Evolutionary conservation across 2,888 invertebrate genomes (phyloP).

Genomic region (Himalopsyche japonica): DNA sequence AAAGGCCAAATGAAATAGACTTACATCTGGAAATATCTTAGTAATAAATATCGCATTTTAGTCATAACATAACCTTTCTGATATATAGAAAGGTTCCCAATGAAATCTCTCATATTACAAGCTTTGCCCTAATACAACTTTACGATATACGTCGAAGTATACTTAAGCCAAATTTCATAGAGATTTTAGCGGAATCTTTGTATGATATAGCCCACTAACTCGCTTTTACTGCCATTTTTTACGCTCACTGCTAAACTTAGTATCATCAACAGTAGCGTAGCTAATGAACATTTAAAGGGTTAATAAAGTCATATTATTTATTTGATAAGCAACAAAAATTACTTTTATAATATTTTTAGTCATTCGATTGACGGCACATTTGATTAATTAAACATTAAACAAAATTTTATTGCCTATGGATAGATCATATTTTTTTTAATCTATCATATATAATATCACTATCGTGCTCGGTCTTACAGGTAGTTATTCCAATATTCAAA

Average conservation of each 20-base stretch:
- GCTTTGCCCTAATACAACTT: background rate
- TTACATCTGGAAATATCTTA: too few species aligned
- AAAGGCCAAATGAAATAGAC: too few species aligned
- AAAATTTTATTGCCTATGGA: too few species aligned
- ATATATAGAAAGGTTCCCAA: background rate
- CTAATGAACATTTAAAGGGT: too few species aligned
- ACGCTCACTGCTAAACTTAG: background rate
- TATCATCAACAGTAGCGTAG: background rate
- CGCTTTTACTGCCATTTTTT: background rate
- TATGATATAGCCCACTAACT: background rate
- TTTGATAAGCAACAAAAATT: too few species aligned
- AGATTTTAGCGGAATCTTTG: background rate
- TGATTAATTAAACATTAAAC: too few species aligned
- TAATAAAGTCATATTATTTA: background rate
- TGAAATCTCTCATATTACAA: background rate
- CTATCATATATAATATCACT: too few species aligned
- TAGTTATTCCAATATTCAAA: too few species aligned
- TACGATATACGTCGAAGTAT: background rate
- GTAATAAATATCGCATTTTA: background rate
- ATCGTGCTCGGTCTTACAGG: too few species aligned
- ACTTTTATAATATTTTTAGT: too few species aligned
- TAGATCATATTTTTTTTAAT: too few species aligned
- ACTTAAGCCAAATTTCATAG: slow-evolving; percentile 5
- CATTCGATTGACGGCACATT: too few species aligned
- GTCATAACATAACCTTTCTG: background rate